Percentiles rank a stretch among this genome's conserved stretches.
Evolutionary conservation across 53 echinoderm and acorn worm genomes (phyloP).

Genomic region (Apostichopus leukothele): DNA sequence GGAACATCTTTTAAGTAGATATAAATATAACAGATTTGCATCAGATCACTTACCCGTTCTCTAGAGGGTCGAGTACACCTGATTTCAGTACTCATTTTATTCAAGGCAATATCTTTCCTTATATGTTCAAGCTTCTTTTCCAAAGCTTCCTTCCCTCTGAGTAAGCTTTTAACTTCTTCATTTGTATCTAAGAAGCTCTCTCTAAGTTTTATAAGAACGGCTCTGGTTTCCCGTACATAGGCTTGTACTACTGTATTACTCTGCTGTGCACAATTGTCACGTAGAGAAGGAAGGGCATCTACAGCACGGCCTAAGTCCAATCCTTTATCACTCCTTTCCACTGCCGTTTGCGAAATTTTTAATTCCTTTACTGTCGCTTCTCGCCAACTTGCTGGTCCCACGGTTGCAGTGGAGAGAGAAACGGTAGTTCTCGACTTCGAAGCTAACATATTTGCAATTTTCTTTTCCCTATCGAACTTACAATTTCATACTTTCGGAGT

Average conservation of each 20-base stretch:
- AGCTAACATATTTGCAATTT: slow-evolving; percentile 76
- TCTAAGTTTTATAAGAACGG: slow-evolving; percentile 84
- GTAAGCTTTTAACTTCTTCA: slow-evolving; percentile 94
- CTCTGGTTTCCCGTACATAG: slow-evolving; percentile 90
- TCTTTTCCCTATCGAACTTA: neutral
- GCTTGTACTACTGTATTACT: slow-evolving; percentile 94
- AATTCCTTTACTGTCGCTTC: slow-evolving; percentile 92
- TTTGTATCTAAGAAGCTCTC: slow-evolving; percentile 98
- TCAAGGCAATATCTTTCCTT: slow-evolving; percentile 94
- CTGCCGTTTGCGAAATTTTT: slow-evolving; percentile 88
- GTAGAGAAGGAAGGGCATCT: slow-evolving; percentile 91
- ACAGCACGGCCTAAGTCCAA: slow-evolving; percentile 85
- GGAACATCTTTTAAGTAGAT: too few relatives aligned
- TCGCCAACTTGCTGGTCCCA: slow-evolving; percentile 93
- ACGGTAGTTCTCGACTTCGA: slow-evolving; percentile 67
- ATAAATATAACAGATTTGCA: too few relatives aligned
- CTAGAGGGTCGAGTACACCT: slow-evolving; percentile 87
- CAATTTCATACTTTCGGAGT: neutral
- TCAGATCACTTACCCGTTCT: slow-evolving; percentile 81
- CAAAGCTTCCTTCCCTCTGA: slow-evolving; percentile 94
- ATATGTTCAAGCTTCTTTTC: slow-evolving; percentile 98
- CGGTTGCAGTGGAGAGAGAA: slow-evolving; percentile 90
- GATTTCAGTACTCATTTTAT: slow-evolving; percentile 94
- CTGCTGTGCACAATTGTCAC: slow-evolving; percentile 98
- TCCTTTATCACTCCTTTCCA: slow-evolving; percentile 85